A percentile compares a stretch with the other conserved stretches of the same genome.
These are phyloP conservation scores for Coelopa frigida DNA, from an alignment of 1,140 invertebrate genomes.

Conservation along the genomic window DNA sequence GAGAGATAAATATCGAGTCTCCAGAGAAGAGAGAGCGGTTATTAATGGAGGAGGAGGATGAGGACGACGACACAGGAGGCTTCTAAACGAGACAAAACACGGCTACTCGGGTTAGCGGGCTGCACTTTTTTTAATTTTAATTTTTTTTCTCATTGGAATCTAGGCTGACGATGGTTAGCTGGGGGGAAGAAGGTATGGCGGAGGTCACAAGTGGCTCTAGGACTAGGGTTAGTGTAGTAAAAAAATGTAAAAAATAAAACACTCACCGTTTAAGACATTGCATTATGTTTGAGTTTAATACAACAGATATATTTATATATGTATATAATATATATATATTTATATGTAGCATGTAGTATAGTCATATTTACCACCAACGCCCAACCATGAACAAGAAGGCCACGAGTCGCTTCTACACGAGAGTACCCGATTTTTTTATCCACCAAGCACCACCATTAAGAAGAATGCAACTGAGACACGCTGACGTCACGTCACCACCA, in stretches of 20 bases:
- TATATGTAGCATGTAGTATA: slow-evolving; percentile 10
- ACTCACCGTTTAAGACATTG: slow-evolving; percentile 39
- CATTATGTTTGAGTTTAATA: not conserved
- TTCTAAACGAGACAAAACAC: not conserved
- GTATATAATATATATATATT: slow-evolving; percentile 31
- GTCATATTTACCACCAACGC: slow-evolving; percentile 8
- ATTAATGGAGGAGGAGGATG: slow-evolving; percentile 1
- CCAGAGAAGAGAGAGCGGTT: not conserved
- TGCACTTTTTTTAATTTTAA: too few species aligned
- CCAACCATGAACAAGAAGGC: slow-evolving; percentile 11
- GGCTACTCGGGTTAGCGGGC: too few species aligned
- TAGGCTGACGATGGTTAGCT: too few species aligned
- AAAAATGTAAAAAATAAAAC: slow-evolving; percentile 28
- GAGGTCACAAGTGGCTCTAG: too few species aligned
- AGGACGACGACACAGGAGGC: not conserved
- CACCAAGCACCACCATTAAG: slow-evolving; percentile 11
- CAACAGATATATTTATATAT: slow-evolving; percentile 19
- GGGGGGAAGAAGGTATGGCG: too few species aligned
- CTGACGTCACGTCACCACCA: too few species aligned
- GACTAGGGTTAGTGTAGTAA: slow-evolving; percentile 1
- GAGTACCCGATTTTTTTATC: slow-evolving; percentile 7
- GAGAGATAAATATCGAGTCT: too few species aligned
- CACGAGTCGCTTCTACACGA: not conserved
- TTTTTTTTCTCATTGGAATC: too few species aligned
- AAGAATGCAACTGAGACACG: slow-evolving; percentile 12